Conservation (phyloP, 2,888 invertebrate species). For the Cinara cedri region DNA sequence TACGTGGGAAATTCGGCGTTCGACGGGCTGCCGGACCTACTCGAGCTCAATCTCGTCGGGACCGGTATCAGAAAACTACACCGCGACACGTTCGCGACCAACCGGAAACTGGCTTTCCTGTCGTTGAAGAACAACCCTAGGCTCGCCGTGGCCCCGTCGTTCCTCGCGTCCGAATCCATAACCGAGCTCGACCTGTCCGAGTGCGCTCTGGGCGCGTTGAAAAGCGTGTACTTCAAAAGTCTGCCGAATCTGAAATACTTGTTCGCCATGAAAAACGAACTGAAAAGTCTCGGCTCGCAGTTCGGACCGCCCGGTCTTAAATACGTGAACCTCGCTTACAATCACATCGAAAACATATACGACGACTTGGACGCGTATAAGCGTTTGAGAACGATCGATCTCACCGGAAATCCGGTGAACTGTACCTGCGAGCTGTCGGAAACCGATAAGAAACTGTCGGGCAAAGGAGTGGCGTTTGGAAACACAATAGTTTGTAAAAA, state of each 20-base stretch:
- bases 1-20: slow-evolving; percentile 61
- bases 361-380: slow-evolving; percentile 49
- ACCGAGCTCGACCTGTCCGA: slow-evolving; percentile 49
- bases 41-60: slow-evolving; percentile 60
- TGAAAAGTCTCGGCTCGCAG: slow-evolving; percentile 17
- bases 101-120: slow-evolving; percentile 50
- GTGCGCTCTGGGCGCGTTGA: slow-evolving; percentile 31
- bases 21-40: slow-evolving; percentile 62
- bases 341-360: slow-evolving; percentile 27
- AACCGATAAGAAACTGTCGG: background rate
- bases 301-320: slow-evolving; percentile 46
- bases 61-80: slow-evolving; percentile 59
- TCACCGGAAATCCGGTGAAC: slow-evolving; percentile 56
- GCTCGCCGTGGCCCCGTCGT: slow-evolving; percentile 2
- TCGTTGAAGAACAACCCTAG: slow-evolving; percentile 50
- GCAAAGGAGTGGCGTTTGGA: slow-evolving; percentile 30
- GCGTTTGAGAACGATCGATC: slow-evolving; percentile 44
- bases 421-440: slow-evolving; percentile 55
- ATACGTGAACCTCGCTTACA: slow-evolving; percentile 19
- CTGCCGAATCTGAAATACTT: slow-evolving; percentile 63
- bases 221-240: slow-evolving; percentile 61
- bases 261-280: slow-evolving; percentile 20
- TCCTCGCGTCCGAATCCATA: slow-evolving; percentile 47
- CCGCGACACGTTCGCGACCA: slow-evolving; percentile 58
- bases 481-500: slow-evolving; percentile 17